Base-by-base conservation (phyloP, 2,113 vertebrate genomes). In the Microtus pennsylvanicus region DNA sequence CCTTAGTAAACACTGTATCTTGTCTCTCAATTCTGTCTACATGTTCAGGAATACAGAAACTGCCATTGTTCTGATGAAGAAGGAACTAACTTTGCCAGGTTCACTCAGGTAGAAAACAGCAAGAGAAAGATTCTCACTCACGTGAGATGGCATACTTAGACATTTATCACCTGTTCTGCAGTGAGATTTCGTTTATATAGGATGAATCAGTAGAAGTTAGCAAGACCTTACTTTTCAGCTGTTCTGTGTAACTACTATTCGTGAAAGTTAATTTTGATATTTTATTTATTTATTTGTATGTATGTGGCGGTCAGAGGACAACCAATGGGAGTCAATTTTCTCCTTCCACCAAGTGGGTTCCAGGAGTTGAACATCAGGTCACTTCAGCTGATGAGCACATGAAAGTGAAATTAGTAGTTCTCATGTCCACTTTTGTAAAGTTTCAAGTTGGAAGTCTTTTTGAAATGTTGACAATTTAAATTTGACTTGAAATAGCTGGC, bases 401-500 rank as follows among this genome's bases (percentile, higher is more conserved):
- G 55, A 90, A 94, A 96, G 47, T 74, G 61, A 93, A 76, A 74
- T 89, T 94, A 96, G 45, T 92, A 85, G 19, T 86, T 94, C 2
- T 91, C 24, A 50, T 89, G 55, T 28, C 45, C 74, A 22, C 9
- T 94, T 97, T 89, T 96, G 58, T 21, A 91, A 80, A 93, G 85
- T 95, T 95, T 55, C 69, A 80, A 77, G 70, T 94, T 89, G 42
- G 12, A 82, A 91, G 63, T 88, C 75, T 89, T 85, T 28, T 65
- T 92, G 30, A 96, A 86, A 45, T 45, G 82, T 95, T 94, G 35
- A 78, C 74, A 78, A 58, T 47, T 89, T 83, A 83, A 92, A 75
- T 69, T 90, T 94, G 90, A 70, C 24, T 96, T 96, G 76, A 88
- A 76, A 70, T 91, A 89, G 50, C 14, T 96, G 83, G 28, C 90